Conservation (phyloP, 1,140 invertebrate species). For the Bombus confusus region DNA sequence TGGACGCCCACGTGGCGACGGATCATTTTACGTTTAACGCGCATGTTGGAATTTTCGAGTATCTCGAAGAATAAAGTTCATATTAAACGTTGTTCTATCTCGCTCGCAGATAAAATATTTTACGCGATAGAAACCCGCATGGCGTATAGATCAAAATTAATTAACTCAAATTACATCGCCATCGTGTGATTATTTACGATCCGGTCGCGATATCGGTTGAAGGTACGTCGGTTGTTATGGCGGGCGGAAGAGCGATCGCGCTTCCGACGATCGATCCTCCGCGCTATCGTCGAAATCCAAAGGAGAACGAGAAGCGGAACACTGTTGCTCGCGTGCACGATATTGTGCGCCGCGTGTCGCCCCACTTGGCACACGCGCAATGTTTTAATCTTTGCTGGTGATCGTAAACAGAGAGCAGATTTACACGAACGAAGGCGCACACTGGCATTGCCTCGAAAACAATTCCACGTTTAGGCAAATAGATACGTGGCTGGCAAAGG, state of each 20-base stretch:
- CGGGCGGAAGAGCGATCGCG: not conserved
- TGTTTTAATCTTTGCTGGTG: slow-evolving; percentile 39
- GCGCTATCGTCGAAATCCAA: slow-evolving; percentile 55
- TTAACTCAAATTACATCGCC: not conserved
- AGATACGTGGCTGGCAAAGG: not conserved
- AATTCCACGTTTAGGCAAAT: slow-evolving; percentile 1
- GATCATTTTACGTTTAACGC: not conserved
- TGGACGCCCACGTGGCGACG: not conserved
- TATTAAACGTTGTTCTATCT: not conserved
- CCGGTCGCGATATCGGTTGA: not conserved
- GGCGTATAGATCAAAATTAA: not conserved
- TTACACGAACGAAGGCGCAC: not conserved
- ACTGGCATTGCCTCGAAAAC: not conserved
- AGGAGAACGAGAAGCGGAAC: slow-evolving; percentile 44
- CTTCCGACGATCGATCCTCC: slow-evolving; percentile 40
- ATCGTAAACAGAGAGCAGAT: slow-evolving; percentile 38
- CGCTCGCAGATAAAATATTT: too few species aligned
- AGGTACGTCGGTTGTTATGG: not conserved
- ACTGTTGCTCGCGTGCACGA: slow-evolving; percentile 60
- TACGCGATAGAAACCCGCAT: not conserved
- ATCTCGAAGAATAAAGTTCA: too few species aligned
- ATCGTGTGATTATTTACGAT: not conserved
- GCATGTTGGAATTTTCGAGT: not conserved
- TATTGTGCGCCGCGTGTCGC: slow-evolving; percentile 34
- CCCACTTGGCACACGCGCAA: slow-evolving; percentile 50